Conservation (phyloP, 2,797 vertebrate species). For the Australoheros facetus region DNA sequence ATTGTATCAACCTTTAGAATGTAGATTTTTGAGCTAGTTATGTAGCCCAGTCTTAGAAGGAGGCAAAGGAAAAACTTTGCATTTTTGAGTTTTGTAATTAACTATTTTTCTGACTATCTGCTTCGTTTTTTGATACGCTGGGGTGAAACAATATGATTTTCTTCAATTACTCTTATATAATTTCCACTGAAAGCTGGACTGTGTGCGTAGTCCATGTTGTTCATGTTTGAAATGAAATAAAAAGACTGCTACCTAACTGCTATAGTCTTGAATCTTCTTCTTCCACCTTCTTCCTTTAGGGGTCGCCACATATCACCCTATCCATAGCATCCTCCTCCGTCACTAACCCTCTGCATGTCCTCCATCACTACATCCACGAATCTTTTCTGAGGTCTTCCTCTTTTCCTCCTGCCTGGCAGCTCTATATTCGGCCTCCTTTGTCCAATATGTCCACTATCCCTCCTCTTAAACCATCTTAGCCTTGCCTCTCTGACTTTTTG, state of each 20-base stretch:
- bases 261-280: background rate
- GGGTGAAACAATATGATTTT: constrained; percentile 61
- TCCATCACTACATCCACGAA: background rate
- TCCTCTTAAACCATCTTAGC: background rate
- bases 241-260: constrained; percentile 25
- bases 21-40: constrained; percentile 55
- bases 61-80: constrained; percentile 69
- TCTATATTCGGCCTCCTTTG: too few relatives aligned
- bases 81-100: constrained; percentile 79
- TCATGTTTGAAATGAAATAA: constrained; percentile 64
- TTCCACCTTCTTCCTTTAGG: background rate
- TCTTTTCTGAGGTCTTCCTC: background rate
- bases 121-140: constrained; percentile 73
- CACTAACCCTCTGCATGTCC: background rate
- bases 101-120: constrained; percentile 76
- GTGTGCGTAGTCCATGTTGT: constrained; percentile 32
- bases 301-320: too few relatives aligned
- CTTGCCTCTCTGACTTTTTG: background rate
- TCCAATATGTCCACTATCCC: background rate
- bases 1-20: constrained; percentile 52
- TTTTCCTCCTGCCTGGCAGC: too few relatives aligned
- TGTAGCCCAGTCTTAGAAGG: constrained; percentile 50
- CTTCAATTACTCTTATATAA: constrained; percentile 40
- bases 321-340: background rate
- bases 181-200: constrained; percentile 41